A percentile compares a stretch with the other conserved stretches of the same genome.
Evolutionary conservation across 2,113 vertebrate genomes (phyloP).

Genomic region (Cavia porcellus): DNA sequence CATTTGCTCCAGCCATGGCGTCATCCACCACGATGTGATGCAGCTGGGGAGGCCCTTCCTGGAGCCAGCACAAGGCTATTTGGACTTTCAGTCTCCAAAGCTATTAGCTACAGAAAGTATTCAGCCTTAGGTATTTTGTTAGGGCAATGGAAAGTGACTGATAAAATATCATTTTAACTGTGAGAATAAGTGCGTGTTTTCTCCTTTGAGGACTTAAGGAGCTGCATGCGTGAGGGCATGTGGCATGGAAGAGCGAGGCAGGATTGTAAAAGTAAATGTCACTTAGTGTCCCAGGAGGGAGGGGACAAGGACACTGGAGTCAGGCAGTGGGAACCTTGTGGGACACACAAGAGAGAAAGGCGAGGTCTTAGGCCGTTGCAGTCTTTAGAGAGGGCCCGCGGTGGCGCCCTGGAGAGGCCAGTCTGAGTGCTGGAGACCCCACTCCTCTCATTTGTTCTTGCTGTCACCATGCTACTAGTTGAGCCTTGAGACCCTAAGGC

Average conservation of each 20-base stretch:
- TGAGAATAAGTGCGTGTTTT: background rate
- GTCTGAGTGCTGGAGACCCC: background rate
- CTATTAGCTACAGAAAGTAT: background rate
- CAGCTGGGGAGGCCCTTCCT: background rate
- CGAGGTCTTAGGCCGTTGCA: background rate
- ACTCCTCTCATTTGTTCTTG: background rate
- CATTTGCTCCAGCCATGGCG: background rate
- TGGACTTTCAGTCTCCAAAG: background rate
- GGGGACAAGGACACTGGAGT: background rate
- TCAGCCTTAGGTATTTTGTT: background rate
- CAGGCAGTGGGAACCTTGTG: background rate
- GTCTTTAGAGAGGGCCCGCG: background rate
- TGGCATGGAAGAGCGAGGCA: background rate
- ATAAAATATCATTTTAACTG: background rate
- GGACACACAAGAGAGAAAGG: background rate
- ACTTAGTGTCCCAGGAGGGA: background rate
- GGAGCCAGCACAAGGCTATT: background rate
- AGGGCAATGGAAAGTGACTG: background rate
- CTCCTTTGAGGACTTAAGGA: background rate
- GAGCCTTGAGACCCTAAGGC: background rate
- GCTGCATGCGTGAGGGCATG: fast-evolving
- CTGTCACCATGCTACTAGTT: background rate
- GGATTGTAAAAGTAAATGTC: background rate
- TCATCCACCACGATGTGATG: background rate
- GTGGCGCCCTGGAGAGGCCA: fast-evolving